These are phyloP conservation scores for Eptesicus fuscus DNA, from an alignment of 2,113 vertebrate genomes.

Conservation along the genomic window DNA sequence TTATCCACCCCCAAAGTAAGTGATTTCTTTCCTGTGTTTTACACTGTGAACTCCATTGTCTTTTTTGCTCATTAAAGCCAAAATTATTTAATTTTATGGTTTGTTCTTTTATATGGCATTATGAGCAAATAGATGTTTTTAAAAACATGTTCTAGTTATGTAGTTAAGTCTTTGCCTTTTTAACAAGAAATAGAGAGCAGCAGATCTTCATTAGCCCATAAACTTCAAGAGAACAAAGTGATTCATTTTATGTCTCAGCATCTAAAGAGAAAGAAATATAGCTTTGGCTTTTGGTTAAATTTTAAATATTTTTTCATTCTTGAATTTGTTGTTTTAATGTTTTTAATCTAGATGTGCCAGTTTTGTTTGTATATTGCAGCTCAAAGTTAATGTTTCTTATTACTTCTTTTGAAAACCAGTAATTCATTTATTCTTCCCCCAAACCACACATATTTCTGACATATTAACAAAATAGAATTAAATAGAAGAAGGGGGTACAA, in stretches of 20 bases:
- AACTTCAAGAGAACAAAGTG: slow-evolving; percentile 34
- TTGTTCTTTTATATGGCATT: background rate
- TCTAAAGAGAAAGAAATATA: slow-evolving; percentile 25
- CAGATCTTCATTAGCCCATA: background rate
- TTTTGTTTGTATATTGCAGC: slow-evolving; percentile 22
- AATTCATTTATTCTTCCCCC: background rate
- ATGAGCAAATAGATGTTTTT: background rate
- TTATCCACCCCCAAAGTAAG: background rate
- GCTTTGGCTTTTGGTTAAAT: background rate
- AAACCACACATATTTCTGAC: background rate
- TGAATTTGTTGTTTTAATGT: slow-evolving; percentile 19
- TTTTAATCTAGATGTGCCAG: slow-evolving; percentile 15
- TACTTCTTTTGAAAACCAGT: slow-evolving; percentile 11
- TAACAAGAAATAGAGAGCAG: background rate
- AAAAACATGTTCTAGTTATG: background rate
- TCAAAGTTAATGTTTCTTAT: slow-evolving; percentile 17
- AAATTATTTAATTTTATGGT: background rate
- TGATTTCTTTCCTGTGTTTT: background rate
- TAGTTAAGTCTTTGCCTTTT: background rate
- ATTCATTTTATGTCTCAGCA: slow-evolving; percentile 25
- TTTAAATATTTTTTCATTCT: background rate
- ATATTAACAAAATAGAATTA: background rate
- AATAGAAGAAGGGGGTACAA: background rate
- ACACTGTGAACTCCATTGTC: background rate
- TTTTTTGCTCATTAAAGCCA: background rate